These are phyloP conservation scores for Microcebus ravelobensis DNA, from an alignment of 2,113 vertebrate genomes.

Conservation along the genomic window DNA sequence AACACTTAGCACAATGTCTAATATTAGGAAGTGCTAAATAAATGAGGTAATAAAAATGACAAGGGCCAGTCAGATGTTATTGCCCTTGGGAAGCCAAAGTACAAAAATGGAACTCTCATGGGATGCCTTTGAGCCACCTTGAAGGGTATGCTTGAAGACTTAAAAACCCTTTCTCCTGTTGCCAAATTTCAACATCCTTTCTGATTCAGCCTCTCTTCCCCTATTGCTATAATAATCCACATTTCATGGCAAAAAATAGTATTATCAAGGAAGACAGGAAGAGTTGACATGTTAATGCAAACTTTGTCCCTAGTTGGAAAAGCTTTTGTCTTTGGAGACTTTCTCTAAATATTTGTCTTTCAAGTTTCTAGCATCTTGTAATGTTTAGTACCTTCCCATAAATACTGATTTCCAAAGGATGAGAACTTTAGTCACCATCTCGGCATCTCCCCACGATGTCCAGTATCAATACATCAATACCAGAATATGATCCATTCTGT, in stretches of 20 bases:
- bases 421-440: not conserved
- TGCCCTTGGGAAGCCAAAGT: not conserved
- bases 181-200: not conserved
- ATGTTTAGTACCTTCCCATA: not conserved
- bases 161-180: not conserved
- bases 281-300: not conserved
- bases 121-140: not conserved
- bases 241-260: not conserved
- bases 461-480: not conserved
- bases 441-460: not conserved
- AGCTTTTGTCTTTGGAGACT: not conserved
- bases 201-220: not conserved
- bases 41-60: not conserved
- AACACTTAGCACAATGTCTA: not conserved
- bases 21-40: constrained; percentile 56
- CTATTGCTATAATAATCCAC: not conserved
- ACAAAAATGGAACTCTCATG: not conserved
- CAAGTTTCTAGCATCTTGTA: not conserved
- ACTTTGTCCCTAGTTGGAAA: not conserved
- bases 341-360: constrained; percentile 1
- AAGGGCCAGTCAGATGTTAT: not conserved
- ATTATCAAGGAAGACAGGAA: not conserved
- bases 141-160: not conserved
- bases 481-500: not conserved
- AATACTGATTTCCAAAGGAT: constrained; percentile 23